Base-by-base conservation (phyloP, 2,888 invertebrate species). In the Conistra vaccinii region DNA sequence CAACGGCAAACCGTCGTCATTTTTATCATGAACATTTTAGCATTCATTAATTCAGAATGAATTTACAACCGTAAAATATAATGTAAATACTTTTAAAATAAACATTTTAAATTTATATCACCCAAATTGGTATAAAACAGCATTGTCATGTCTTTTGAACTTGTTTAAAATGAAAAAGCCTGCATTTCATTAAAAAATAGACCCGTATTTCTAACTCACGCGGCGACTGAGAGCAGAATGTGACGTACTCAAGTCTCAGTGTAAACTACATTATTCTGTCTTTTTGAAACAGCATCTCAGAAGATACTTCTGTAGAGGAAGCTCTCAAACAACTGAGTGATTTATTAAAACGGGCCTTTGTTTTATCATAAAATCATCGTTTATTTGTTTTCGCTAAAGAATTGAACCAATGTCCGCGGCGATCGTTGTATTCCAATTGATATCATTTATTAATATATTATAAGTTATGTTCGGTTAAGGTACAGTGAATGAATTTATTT, bases 401-500 rank as follows among this genome's bases (percentile, higher is more conserved):
- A 35, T 55, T 73, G 14, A 42, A 26, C 29, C 12, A 62, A 51
- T 26, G 23, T 58, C 48, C 45, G 10, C 3, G 23, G 29, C 48
- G 14, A 45, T 53, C 23, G 17, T 72, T 75, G 53, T 71, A 69
- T 68, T 62, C 62, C 68, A 71, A 70, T 68, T 57, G 53, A 73
- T 80, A 72, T 76, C 26, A 72, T 74, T 71, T 68, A 61, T 71
- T 70, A 32, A 66, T 48, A 61, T 51, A 60, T 53, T 60, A 35
- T 75, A 79, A 78, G 70, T 78, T 77, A 83, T 73, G 26, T 70
- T 78, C 51, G 76, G 80, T 85, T 87, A 82, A 83, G 78, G 82
- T 77, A 66, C 70, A 78, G 72, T 78, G 73, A 84, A 75, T 85
- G 77, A 85, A 86, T 88, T 85, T 84, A 90, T 89, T 90, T 89